Evolutionary conservation across 2,888 invertebrate genomes (phyloP), one percentile per base, ranked within the genome.

Genomic region (Cabera pusaria): DNA sequence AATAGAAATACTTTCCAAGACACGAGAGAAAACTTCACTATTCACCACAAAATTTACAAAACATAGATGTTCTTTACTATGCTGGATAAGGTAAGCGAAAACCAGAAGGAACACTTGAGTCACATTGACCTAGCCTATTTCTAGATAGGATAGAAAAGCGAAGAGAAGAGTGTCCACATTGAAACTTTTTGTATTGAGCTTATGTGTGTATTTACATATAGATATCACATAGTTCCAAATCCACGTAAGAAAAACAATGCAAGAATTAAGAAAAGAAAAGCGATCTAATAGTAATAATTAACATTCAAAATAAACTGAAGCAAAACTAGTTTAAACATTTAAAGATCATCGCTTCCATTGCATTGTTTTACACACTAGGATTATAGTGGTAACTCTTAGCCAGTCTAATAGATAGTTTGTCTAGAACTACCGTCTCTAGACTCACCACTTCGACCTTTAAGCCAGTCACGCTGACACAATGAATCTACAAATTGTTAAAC

Each of bases 401-500:
- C 18, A 8, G 19, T 35, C 35, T 42, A 42, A 36, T 36, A 28
- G 36, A 32, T 31, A 34, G 33, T 29, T 17, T 60, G 78, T 79
- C 81, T 85, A 85, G 82, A 74, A 65, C 86, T 87, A 87, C 74
- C 69, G 46, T 60, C 65, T 78, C 85, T 87, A 87, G 84, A 88
- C 88, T 88, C 82, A 88, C 88, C 88, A 69, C 82, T 86, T 78
- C 83, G 87, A 75, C 84, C 71, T 76, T 87, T 85, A 66, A 87
- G 87, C 88, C 87, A 88, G 75, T 86, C 86, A 73, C 87, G 88
- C 67, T 87, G 88, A 71, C 77, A 79, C 83, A 88, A 86, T 83
- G 86, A 85, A 88, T 88, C 88, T 88, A 86, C 52, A 85, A 86
- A 86, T 69, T 46, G 56, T 59, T 59, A 62, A 53, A 50, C 54